Percentiles rank a stretch among this genome's conserved stretches.
These are phyloP conservation scores for Patella caerulea DNA, from an alignment of 2,888 invertebrate species.

Conservation along the genomic window DNA sequence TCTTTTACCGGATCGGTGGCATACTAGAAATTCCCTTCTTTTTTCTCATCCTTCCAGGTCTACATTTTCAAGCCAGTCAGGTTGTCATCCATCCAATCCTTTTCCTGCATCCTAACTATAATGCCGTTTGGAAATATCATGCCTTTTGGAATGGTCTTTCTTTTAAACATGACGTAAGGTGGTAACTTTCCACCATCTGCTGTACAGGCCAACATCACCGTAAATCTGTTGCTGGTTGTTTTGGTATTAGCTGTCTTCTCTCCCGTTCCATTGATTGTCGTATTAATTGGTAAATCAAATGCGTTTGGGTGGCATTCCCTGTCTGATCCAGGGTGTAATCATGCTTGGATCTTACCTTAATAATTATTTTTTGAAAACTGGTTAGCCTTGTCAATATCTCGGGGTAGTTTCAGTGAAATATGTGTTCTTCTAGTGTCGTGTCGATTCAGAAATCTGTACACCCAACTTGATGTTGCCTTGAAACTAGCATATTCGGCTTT, in stretches of 20 bases:
- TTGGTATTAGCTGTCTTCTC: not conserved
- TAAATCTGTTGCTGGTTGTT: not conserved
- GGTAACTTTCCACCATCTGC: not conserved
- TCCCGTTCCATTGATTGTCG: not conserved
- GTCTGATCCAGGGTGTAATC: not conserved
- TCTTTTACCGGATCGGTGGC: too few species aligned
- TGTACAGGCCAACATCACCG: not conserved
- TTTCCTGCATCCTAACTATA: too few species aligned
- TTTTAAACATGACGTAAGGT: too few species aligned
- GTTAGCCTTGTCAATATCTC: too few species aligned
- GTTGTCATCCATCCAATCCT: too few species aligned
- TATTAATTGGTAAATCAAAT: not conserved
- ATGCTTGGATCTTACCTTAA: not conserved
- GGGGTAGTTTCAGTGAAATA: not conserved
- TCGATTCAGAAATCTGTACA: not conserved
- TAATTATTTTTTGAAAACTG: not conserved
- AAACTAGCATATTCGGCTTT: not conserved
- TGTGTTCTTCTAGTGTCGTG: not conserved
- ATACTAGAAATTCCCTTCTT: too few species aligned
- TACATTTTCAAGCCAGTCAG: too few species aligned
- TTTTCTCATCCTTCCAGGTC: too few species aligned
- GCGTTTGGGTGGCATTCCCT: too few species aligned
- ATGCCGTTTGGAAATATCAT: too few species aligned
- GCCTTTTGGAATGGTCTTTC: too few species aligned
- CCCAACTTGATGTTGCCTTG: constrained; percentile 2